phyloP scores from a whole-genome alignment of 2,888 invertebrate species.

The Oxystoma pomonae region DNA sequence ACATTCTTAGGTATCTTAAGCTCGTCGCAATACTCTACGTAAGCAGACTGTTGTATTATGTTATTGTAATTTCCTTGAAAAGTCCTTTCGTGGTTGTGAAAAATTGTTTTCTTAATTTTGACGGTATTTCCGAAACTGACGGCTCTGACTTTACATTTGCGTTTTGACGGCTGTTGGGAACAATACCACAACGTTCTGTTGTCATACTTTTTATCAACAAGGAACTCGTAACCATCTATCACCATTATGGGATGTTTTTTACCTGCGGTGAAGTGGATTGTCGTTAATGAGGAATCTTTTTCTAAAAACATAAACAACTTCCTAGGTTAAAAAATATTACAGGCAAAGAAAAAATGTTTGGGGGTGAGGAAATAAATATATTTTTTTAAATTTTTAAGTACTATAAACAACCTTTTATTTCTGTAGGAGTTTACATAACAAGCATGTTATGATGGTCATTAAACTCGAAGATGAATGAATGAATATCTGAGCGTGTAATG shows the following conservation, averaged over 20 bases:
- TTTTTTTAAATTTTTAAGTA: too few relatives aligned
- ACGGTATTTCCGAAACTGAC: slow-evolving; percentile 25
- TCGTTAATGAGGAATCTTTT: too few relatives aligned
- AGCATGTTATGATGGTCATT: too few relatives aligned
- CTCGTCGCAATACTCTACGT: background rate
- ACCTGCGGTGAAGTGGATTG: slow-evolving; percentile 28
- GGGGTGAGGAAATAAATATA: too few relatives aligned
- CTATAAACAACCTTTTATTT: too few relatives aligned
- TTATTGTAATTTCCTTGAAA: background rate
- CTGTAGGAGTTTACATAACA: too few relatives aligned
- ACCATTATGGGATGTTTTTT: slow-evolving; percentile 32
- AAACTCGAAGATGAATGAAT: too few relatives aligned
- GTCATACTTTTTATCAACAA: slow-evolving; percentile 23
- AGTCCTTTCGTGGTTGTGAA: background rate
- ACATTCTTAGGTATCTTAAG: too few relatives aligned
- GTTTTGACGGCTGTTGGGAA: slow-evolving; percentile 20
- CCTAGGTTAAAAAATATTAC: too few relatives aligned
- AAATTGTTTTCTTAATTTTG: slow-evolving; percentile 10
- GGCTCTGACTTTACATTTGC: slow-evolving; percentile 26
- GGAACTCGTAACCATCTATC: slow-evolving; percentile 30
- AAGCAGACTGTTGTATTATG: background rate
- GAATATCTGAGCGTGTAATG: too few relatives aligned
- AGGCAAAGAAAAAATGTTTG: too few relatives aligned
- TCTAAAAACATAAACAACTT: too few relatives aligned
- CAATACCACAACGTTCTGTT: slow-evolving; percentile 31